Percentiles rank a stretch among this genome's conserved stretches.
Conservation (phyloP, 2,888 invertebrate genomes). For the Alcis repandata region DNA sequence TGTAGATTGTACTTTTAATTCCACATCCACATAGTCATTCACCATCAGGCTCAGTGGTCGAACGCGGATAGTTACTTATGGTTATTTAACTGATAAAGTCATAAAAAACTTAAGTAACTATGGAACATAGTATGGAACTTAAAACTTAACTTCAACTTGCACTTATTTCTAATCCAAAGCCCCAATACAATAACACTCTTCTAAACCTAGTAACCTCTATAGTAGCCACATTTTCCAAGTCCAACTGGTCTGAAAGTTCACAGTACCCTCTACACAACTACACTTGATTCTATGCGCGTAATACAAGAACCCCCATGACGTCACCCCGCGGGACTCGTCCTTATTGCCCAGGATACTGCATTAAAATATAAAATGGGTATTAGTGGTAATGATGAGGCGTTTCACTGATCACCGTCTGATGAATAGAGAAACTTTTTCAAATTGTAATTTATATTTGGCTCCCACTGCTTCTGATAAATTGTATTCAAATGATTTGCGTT, state of each 20-base stretch:
- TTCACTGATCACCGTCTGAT: slow-evolving; percentile 65
- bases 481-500: slow-evolving; percentile 39
- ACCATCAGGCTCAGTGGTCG: too few species aligned
- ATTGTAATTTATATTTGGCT: slow-evolving; percentile 36
- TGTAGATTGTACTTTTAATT: too few species aligned
- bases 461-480: slow-evolving; percentile 48
- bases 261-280: not conserved
- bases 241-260: not conserved
- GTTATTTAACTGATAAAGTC: too few species aligned
- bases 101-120: too few species aligned
- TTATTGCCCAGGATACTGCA: slow-evolving; percentile 71
- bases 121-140: too few species aligned
- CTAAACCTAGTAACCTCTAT: too few species aligned
- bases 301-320: slow-evolving; percentile 67
- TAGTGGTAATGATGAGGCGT: slow-evolving; percentile 74
- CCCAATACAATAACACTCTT: too few species aligned
- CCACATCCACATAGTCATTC: too few species aligned
- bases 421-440: slow-evolving; percentile 49
- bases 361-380: slow-evolving; percentile 68
- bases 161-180: too few species aligned
- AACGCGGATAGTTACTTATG: too few species aligned
- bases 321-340: slow-evolving; percentile 71
- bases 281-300: slow-evolving; percentile 60
- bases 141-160: too few species aligned
- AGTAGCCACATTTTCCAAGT: too few species aligned